These are phyloP conservation scores for Drosophila kikkawai DNA, from an alignment of 1,140 invertebrate genomes.

Conservation along the genomic window DNA sequence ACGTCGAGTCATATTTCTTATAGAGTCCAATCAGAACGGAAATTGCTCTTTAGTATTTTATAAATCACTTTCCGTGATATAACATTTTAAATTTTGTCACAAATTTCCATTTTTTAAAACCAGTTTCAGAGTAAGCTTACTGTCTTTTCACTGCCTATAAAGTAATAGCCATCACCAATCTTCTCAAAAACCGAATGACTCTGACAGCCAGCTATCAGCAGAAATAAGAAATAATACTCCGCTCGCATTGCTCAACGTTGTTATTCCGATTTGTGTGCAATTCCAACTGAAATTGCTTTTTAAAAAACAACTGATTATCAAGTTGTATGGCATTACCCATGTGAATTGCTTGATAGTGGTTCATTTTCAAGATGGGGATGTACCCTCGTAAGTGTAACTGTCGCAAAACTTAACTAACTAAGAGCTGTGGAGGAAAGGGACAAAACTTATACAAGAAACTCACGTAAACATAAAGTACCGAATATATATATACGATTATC, in stretches of 20 bases:
- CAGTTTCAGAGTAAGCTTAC: conserved; percentile 1
- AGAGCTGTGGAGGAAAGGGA: no score
- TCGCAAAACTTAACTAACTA: no score
- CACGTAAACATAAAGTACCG: no score
- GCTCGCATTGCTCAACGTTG: neutral
- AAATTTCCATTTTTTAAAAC: no score
- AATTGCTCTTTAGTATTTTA: neutral
- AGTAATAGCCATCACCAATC: conserved; percentile 27
- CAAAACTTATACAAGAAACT: no score
- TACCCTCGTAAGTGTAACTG: no score
- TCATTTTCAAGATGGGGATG: no score
- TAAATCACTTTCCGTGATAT: neutral
- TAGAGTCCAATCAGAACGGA: neutral
- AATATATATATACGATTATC: no score
- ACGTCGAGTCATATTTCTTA: neutral
- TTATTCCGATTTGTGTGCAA: neutral
- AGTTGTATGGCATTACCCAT: no score
- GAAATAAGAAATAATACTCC: neutral
- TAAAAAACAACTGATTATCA: neutral
- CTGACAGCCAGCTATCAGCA: neutral
- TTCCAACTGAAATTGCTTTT: neutral
- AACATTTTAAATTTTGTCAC: no score
- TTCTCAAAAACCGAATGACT: conserved; percentile 2
- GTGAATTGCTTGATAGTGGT: no score
- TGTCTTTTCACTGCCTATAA: conserved; percentile 20